Evolutionary conservation across 2,888 invertebrate genomes (phyloP).

Genomic region (Thera britannica): DNA sequence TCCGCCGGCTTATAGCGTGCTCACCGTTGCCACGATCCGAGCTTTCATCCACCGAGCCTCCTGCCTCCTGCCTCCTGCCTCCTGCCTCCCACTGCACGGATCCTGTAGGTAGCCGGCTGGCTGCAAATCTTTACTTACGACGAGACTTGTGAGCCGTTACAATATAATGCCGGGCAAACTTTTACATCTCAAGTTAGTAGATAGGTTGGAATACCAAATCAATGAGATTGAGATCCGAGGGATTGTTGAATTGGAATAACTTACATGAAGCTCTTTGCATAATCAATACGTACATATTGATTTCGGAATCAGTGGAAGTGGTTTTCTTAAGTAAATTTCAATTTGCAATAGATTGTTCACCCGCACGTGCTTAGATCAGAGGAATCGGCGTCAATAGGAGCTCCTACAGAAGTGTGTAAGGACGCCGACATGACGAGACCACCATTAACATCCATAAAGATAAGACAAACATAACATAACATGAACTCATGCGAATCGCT

Average conservation of each 20-base stretch:
- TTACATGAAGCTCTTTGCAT: slow-evolving; percentile 16
- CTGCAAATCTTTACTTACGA: slow-evolving; percentile 4
- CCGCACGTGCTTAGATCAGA: background rate
- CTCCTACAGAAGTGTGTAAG: background rate
- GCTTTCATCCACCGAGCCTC: slow-evolving; percentile 3
- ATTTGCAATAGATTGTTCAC: background rate
- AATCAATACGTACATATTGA: slow-evolving; percentile 8
- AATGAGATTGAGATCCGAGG: slow-evolving; percentile 10
- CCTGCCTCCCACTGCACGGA: background rate
- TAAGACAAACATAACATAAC: slow-evolving; percentile 18
- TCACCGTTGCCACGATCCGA: slow-evolving; percentile 10
- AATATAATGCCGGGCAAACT: slow-evolving; percentile 17
- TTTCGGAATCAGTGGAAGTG: slow-evolving; percentile 3
- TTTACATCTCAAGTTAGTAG: slow-evolving; percentile 11
- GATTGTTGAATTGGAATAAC: slow-evolving; percentile 11
- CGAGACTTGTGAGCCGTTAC: slow-evolving; percentile 9
- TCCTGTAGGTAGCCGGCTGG: background rate
- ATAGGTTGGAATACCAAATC: slow-evolving; percentile 8
- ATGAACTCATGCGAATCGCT: slow-evolving; percentile 24
- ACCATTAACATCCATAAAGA: background rate
- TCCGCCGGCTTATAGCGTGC: slow-evolving; percentile 16
- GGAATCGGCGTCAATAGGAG: background rate
- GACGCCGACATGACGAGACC: background rate
- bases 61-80: background rate
- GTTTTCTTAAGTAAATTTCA: background rate